A percentile compares a stretch with the other conserved stretches of the same genome.
Conservation (phyloP, 2,797 vertebrate species). For the Cuculus canorus region DNA sequence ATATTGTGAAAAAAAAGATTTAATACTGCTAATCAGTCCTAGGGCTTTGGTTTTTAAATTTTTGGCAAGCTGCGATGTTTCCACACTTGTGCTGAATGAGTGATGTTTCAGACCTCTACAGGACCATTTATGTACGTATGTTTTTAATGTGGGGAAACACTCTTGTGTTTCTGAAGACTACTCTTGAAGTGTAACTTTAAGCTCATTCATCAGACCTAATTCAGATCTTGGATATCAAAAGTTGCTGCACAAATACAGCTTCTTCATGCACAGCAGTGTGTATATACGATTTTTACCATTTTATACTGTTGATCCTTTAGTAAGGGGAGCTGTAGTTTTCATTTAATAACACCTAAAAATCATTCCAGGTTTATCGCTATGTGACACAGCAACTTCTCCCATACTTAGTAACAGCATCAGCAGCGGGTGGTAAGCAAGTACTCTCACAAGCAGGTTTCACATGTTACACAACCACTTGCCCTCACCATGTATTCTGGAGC, state of each 20-base stretch:
- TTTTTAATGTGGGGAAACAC: background rate
- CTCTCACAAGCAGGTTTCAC: background rate
- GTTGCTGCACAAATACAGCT: background rate
- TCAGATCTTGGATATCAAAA: background rate
- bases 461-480: accelerated
- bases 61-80: background rate
- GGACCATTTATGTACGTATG: accelerated
- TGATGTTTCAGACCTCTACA: background rate
- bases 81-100: background rate
- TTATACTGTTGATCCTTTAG: background rate
- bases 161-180: background rate
- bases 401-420: background rate
- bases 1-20: background rate
- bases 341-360: background rate
- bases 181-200: background rate
- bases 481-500: background rate
- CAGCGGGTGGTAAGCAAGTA: accelerated
- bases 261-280: background rate
- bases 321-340: background rate
- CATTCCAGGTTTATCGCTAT: background rate
- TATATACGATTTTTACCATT: background rate
- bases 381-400: background rate
- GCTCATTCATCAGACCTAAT: background rate
- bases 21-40: background rate
- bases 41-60: background rate